Evolutionary conservation across 2,888 invertebrate species (phyloP), one percentile per base, ranked within the genome.

Genomic region (Xiphydria camelus): DNA sequence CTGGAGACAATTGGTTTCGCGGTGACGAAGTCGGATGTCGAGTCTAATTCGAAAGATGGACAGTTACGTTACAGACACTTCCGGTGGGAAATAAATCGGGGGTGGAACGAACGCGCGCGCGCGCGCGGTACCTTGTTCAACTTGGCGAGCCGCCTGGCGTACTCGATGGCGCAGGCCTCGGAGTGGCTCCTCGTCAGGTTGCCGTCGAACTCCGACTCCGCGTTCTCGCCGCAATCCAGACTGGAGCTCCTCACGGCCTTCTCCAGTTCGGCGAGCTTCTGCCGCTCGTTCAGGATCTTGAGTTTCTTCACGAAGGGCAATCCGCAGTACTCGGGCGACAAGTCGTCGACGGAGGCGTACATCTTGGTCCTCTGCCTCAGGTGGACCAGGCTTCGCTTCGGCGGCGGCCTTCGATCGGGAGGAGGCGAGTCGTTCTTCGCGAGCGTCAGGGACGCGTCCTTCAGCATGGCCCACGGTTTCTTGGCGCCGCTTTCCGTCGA

Each of bases 281-380:
- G 91, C 6, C 91, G 81, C 76, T 92, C 92, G 72, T 92, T 92
- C 34, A 92, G 79, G 59, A 93, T 92, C 78, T 92, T 91, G 36
- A 92, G 77, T 62, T 91, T 91, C 75, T 92, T 92, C 0, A 92
- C 91, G 68, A 92, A 92, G 0, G 92, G 91, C 47, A 92, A 75
- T 9, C 90, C 88, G 38, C 88, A 88, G 62, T 91, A 92, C 70
- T 92, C 92, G 0, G 92, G 92, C 5, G 91, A 91, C 22, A 92
- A 76, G 71, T 92, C 92, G 64, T 90, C 90, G 38, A 91, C 87
- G n/a, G 91, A 91, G 50, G 83, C 82, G 75, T 91, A 91, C 69
- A 85, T 84, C 73, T 89, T 90, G 59, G 72, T 73, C 39, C 67
- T 67, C 31, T 74, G 73, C 7, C 65, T 57, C 2, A 72, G 50